Evolutionary conservation across 1,140 invertebrate genomes (phyloP).

Genomic region (Drosophila miranda): DNA sequence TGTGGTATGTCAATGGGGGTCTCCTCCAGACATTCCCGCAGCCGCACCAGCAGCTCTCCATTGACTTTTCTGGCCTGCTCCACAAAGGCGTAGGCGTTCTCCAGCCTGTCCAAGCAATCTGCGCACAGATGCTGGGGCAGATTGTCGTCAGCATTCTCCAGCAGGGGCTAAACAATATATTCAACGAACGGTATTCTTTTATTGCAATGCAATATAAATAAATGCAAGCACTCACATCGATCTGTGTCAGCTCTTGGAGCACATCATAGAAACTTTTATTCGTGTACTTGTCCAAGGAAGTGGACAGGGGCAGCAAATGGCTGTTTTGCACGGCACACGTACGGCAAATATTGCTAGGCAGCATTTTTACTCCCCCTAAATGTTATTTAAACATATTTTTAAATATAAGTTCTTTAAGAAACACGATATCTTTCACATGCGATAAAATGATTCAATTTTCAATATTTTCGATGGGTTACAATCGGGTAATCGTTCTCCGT

Average conservation of each 20-base stretch:
- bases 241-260: conserved; percentile 59
- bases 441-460: too few relatives aligned
- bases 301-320: conserved; percentile 40
- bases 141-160: conserved; percentile 35
- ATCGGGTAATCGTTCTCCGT: too few relatives aligned
- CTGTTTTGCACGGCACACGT: conserved; percentile 52
- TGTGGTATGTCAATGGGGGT: conserved; percentile 54
- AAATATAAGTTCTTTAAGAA: too few relatives aligned
- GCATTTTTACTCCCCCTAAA: conserved; percentile 24
- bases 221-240: conserved; percentile 44
- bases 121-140: conserved; percentile 54
- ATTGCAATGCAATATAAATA: background rate
- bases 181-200: background rate
- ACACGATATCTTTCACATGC: too few relatives aligned
- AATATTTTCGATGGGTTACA: too few relatives aligned
- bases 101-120: conserved; percentile 41
- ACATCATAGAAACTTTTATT: conserved; percentile 48
- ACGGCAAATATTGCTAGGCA: conserved; percentile 51
- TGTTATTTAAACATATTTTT: background rate
- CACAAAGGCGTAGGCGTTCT: conserved; percentile 59
- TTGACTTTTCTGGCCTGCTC: conserved; percentile 48
- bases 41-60: conserved; percentile 39
- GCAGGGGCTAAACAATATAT: conserved; percentile 22
- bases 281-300: conserved; percentile 28
- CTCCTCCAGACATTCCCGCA: conserved; percentile 55